Evolutionary conservation across 2,888 invertebrate genomes (phyloP).

Genomic region (Gasteruption jaculator): DNA sequence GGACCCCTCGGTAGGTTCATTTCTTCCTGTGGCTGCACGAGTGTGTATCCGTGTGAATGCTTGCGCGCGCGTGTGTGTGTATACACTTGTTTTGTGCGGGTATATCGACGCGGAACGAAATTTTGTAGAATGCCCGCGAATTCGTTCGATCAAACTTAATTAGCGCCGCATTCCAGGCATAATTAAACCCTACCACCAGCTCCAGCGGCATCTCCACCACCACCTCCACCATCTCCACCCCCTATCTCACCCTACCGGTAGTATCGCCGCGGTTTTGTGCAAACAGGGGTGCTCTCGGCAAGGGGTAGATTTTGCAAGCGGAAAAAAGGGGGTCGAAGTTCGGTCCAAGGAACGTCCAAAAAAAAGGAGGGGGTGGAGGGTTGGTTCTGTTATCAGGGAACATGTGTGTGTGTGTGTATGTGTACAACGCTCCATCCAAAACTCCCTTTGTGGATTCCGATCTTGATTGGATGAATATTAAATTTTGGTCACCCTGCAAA

Average conservation of each 20-base stretch:
- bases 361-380: too few species aligned
- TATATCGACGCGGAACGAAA: constrained; percentile 39
- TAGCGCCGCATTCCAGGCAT: constrained; percentile 47
- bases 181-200: constrained; percentile 42
- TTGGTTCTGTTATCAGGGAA: too few species aligned
- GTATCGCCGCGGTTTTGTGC: constrained; percentile 19
- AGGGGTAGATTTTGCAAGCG: too few species aligned
- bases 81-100: constrained; percentile 42
- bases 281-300: too few species aligned
- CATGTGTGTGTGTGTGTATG: too few species aligned
- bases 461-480: constrained; percentile 49
- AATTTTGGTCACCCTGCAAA: constrained; percentile 49
- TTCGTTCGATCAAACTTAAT: constrained; percentile 49
- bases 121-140: constrained; percentile 43
- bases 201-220: not conserved
- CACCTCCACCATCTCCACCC: not conserved
- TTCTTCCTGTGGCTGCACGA: too few species aligned
- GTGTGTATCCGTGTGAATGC: too few species aligned
- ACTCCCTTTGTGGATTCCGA: too few species aligned
- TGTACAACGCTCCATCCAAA: too few species aligned
- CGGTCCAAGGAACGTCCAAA: too few species aligned
- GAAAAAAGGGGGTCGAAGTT: too few species aligned
- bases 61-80: constrained; percentile 27
- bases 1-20: too few species aligned
- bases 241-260: constrained; percentile 14